phyloP scores from a whole-genome alignment of 2,888 invertebrate genomes.

The Melipona beecheii region DNA sequence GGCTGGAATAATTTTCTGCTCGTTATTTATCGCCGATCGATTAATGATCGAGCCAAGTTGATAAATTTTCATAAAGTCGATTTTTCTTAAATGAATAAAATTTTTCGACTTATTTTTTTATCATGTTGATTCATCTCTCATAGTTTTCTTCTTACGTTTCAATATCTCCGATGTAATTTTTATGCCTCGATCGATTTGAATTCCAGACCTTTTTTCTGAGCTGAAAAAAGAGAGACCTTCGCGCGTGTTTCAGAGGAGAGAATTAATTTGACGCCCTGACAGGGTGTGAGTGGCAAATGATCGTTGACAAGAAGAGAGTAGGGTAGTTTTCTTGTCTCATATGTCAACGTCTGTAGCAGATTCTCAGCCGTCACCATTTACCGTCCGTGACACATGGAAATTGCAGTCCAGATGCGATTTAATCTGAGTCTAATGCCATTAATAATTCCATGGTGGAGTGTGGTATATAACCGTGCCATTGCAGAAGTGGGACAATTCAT shows the following conservation, averaged over 20 bases:
- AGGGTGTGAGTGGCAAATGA: neutral
- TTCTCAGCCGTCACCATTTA: neutral
- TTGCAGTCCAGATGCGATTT: slow-evolving; percentile 35
- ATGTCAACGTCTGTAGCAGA: slow-evolving; percentile 30
- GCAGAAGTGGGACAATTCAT: slow-evolving; percentile 25
- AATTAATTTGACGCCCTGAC: neutral
- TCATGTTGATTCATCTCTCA: too few species aligned
- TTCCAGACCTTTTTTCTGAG: too few species aligned
- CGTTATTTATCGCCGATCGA: too few species aligned
- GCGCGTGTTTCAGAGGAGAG: neutral
- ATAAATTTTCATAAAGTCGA: too few species aligned
- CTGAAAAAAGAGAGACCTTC: neutral
- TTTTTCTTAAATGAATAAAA: too few species aligned
- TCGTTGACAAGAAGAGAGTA: neutral
- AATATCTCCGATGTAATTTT: too few species aligned
- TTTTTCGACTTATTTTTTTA: too few species aligned
- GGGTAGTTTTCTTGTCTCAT: slow-evolving; percentile 8
- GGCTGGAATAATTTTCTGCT: too few species aligned
- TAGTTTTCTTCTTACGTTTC: too few species aligned
- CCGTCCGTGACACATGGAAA: slow-evolving; percentile 30
- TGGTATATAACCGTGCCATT: slow-evolving; percentile 9
- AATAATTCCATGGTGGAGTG: slow-evolving; percentile 13
- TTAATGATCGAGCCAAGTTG: too few species aligned
- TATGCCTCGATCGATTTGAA: neutral
- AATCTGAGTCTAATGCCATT: slow-evolving; percentile 21